Evolutionary conservation across 1,140 invertebrate species (phyloP).

Genomic region (Galleria mellonella): DNA sequence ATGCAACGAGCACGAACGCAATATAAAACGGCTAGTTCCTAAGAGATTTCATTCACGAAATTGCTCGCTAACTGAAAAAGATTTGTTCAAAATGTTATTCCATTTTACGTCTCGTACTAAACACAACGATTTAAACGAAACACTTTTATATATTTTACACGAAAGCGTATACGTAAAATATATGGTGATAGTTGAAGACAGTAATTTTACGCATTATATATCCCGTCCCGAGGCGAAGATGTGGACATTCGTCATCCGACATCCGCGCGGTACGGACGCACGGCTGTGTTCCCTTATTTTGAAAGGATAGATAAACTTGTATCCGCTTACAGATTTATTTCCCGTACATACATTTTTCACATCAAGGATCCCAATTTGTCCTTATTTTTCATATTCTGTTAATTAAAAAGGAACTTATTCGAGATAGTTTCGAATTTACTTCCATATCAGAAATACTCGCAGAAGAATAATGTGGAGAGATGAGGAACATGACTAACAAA

Average conservation of each 20-base stretch:
- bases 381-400: conserved; percentile 17
- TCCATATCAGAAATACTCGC: neutral
- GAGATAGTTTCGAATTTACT: neutral
- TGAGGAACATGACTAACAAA: neutral
- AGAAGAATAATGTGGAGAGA: neutral
- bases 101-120: too few species aligned
- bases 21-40: too few species aligned
- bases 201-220: conserved; percentile 70
- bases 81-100: too few species aligned
- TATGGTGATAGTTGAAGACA: conserved; percentile 42
- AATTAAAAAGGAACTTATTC: neutral
- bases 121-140: too few species aligned
- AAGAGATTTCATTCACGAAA: too few species aligned
- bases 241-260: conserved; percentile 53
- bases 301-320: conserved; percentile 42
- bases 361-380: conserved; percentile 18
- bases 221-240: conserved; percentile 43
- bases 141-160: conserved; percentile 3
- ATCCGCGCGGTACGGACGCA: conserved; percentile 31
- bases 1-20: too few species aligned
- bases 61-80: too few species aligned
- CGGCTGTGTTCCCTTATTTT: conserved; percentile 31
- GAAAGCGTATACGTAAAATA: conserved; percentile 21
- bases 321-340: conserved; percentile 44
- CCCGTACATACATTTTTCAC: conserved; percentile 29